phyloP scores from a whole-genome alignment of 2,113 vertebrate species.

The Neoarius graeffei region DNA sequence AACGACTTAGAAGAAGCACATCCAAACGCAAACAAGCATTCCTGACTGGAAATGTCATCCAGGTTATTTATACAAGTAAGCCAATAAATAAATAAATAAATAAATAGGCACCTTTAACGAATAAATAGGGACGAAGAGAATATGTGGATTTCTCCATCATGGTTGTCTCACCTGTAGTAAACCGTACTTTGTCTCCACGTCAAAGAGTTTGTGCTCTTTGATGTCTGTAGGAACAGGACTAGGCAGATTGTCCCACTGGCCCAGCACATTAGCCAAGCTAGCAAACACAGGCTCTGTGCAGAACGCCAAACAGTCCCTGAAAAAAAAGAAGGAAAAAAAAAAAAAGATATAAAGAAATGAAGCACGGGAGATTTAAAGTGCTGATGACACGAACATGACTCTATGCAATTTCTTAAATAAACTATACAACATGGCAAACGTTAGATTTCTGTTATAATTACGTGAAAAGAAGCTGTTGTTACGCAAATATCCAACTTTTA shows the following conservation, averaged over 20 bases:
- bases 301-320: constrained; percentile 95
- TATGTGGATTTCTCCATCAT: not conserved
- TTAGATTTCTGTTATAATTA: too few relatives aligned
- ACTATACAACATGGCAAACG: too few relatives aligned
- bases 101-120: too few relatives aligned
- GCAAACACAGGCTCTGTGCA: constrained; percentile 97
- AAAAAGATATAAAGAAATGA: not conserved
- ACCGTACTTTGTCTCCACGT: constrained; percentile 96
- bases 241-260: constrained; percentile 93
- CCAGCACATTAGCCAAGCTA: constrained; percentile 94
- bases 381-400: too few relatives aligned
- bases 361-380: not conserved
- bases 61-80: too few relatives aligned
- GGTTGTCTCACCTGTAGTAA: constrained; percentile 86
- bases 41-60: not conserved
- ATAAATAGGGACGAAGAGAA: too few relatives aligned
- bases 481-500: too few relatives aligned
- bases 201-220: constrained; percentile 94
- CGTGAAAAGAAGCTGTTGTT: too few relatives aligned
- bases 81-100: too few relatives aligned
- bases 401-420: too few relatives aligned
- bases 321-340: constrained; percentile 23
- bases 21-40: not conserved
- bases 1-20: not conserved
- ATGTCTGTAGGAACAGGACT: constrained; percentile 88